Percentiles rank a stretch among this genome's conserved stretches.
These are phyloP conservation scores for Pseudorasbora parva DNA, from an alignment of 2,113 vertebrate species.

Conservation along the genomic window DNA sequence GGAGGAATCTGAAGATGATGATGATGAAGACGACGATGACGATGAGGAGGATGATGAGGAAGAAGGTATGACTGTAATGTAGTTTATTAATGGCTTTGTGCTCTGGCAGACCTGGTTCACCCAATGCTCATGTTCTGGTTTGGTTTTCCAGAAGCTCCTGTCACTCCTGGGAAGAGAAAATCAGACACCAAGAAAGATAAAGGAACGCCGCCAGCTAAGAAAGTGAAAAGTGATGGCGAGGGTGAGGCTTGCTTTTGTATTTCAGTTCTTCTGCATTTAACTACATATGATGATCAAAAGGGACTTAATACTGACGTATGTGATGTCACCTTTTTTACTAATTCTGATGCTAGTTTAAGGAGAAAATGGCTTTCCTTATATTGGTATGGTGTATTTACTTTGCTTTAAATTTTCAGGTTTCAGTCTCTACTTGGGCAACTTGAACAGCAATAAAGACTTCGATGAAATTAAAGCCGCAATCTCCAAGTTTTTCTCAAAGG, in stretches of 20 bases:
- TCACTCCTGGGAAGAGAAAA: slow-evolving; percentile 76
- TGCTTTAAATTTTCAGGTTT: slow-evolving; percentile 65
- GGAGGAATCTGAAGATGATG: slow-evolving; percentile 81
- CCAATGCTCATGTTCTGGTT: too few relatives aligned
- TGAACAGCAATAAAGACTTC: slow-evolving; percentile 82
- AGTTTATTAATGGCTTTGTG: too few relatives aligned
- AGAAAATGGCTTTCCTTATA: neutral
- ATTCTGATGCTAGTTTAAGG: slow-evolving; percentile 69
- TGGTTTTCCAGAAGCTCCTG: slow-evolving; percentile 56
- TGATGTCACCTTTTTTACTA: slow-evolving; percentile 73
- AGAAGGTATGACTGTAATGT: slow-evolving; percentile 34
- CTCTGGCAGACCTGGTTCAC: too few relatives aligned
- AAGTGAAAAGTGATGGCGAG: slow-evolving; percentile 74
- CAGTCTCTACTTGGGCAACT: slow-evolving; percentile 87
- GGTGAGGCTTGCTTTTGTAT: slow-evolving; percentile 53
- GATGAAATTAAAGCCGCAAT: slow-evolving; percentile 85
- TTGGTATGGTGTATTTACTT: neutral
- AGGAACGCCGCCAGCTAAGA: slow-evolving; percentile 76
- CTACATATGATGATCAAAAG: slow-evolving; percentile 77
- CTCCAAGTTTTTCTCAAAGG: slow-evolving; percentile 88
- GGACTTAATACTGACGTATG: slow-evolving; percentile 86
- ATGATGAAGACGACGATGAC: slow-evolving; percentile 80
- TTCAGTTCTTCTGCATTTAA: neutral
- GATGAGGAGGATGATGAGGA: slow-evolving; percentile 81
- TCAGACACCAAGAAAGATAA: slow-evolving; percentile 75